These are phyloP conservation scores for Sterna hirundo DNA, from an alignment of 2,113 vertebrate species.

Conservation along the genomic window DNA sequence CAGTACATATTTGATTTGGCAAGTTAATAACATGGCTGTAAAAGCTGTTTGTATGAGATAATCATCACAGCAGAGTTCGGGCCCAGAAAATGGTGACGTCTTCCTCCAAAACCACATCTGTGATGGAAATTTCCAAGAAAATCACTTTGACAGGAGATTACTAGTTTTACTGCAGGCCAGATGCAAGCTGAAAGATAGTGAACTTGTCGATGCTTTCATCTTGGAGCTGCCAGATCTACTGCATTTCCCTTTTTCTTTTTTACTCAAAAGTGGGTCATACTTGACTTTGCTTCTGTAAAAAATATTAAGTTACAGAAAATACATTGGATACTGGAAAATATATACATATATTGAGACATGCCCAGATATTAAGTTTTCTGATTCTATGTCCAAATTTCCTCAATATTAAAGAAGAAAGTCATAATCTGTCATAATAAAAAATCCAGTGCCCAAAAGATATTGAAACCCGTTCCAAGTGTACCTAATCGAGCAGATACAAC, in stretches of 20 bases:
- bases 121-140: constrained; percentile 20
- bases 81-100: not conserved
- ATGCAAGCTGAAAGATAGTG: not conserved
- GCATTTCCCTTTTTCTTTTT: not conserved
- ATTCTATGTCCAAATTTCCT: not conserved
- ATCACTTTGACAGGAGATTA: not conserved
- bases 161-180: not conserved
- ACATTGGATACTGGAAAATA: not conserved
- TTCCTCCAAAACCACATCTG: not conserved
- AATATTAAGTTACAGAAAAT: not conserved
- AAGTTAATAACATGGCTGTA: not conserved
- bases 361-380: not conserved
- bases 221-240: not conserved
- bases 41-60: constrained; percentile 2
- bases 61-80: not conserved
- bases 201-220: not conserved
- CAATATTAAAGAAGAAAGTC: not conserved
- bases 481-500: not conserved
- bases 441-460: not conserved
- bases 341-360: not conserved
- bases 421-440: not conserved
- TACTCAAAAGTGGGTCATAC: not conserved
- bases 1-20: not conserved
- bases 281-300: not conserved
- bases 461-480: not conserved